phyloP scores from a whole-genome alignment of 2,113 vertebrate genomes.

The Lethenteron camtschaticum region DNA sequence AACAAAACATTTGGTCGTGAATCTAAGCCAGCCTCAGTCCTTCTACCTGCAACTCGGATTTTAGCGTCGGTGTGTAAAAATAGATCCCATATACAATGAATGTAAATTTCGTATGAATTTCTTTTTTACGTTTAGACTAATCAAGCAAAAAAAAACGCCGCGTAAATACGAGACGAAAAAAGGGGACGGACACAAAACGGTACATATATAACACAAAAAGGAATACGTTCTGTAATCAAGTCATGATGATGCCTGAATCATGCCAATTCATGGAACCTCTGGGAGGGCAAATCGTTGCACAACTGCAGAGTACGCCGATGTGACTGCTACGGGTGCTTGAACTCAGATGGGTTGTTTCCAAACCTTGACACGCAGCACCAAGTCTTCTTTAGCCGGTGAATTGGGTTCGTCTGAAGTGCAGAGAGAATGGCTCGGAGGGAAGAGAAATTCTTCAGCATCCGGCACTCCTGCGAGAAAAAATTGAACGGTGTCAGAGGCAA shows the following conservation, averaged over 20 bases:
- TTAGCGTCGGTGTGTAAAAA: neutral
- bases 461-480: slow-evolving; percentile 46
- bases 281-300: too few species aligned
- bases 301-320: too few species aligned
- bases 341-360: slow-evolving; percentile 17
- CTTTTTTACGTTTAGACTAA: neutral
- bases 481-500: neutral
- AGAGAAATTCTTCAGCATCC: slow-evolving; percentile 85
- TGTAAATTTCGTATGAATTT: neutral
- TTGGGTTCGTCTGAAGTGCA: slow-evolving; percentile 64
- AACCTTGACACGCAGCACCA: slow-evolving; percentile 66
- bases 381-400: slow-evolving; percentile 65
- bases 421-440: slow-evolving; percentile 73
- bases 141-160: neutral
- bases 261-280: too few species aligned
- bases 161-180: neutral
- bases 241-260: too few species aligned
- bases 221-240: neutral
- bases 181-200: neutral
- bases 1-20: neutral
- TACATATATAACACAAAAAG: neutral
- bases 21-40: neutral
- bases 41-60: slow-evolving; percentile 2
- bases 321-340: too few species aligned
- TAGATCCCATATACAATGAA: neutral